phyloP scores from a whole-genome alignment of 2,113 vertebrate species.

The Psephotus haematonotus region DNA sequence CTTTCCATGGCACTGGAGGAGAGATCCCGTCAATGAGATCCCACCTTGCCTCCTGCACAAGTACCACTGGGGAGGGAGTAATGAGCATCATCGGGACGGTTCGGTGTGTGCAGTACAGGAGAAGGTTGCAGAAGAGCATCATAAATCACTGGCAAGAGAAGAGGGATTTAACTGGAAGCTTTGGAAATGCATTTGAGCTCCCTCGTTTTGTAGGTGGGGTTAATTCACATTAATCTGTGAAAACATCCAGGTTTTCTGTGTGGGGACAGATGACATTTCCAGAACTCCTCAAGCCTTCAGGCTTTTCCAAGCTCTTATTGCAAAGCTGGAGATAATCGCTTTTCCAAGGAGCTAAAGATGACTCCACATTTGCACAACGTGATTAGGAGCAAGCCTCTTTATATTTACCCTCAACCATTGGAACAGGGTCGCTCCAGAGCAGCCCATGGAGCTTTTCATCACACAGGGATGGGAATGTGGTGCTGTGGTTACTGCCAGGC shows the following conservation, averaged over 20 bases:
- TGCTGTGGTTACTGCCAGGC: neutral
- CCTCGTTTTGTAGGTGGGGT: neutral
- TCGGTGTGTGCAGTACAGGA: fast-evolving
- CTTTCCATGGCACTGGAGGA: neutral
- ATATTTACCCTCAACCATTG: neutral
- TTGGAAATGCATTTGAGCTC: neutral
- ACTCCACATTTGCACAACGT: neutral
- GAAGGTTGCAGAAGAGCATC: neutral
- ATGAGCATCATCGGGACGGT: fast-evolving
- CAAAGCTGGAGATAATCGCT: constrained; percentile 26
- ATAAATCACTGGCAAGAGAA: neutral
- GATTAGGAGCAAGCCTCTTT: constrained; percentile 1
- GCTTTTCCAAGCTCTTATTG: neutral
- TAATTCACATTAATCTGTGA: neutral
- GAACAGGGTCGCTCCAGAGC: neutral
- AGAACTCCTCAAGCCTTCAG: neutral
- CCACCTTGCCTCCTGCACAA: neutral
- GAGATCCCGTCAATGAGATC: neutral
- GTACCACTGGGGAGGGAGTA: neutral
- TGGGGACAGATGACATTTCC: neutral
- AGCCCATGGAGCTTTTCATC: neutral
- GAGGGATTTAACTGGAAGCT: neutral
- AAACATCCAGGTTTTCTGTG: neutral
- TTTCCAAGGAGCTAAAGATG: constrained; percentile 22
- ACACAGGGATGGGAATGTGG: fast-evolving